Percentiles rank a stretch among this genome's conserved stretches.
Evolutionary conservation across 2,113 vertebrate species (phyloP).

Genomic region (Dicentrarchus labrax): DNA sequence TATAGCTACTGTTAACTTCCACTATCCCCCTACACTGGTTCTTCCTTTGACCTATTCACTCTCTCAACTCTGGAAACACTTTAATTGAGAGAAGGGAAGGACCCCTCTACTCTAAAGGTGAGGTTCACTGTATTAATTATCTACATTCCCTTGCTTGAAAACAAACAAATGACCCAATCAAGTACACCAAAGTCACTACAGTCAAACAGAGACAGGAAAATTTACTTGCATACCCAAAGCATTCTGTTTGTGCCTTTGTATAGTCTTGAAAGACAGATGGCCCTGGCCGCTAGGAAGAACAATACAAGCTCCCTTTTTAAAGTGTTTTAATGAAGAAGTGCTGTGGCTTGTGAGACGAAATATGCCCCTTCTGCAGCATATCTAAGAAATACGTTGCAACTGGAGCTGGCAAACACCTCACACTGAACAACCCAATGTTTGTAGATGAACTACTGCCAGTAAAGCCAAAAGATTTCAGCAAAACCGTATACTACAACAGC

Average conservation of each 20-base stretch:
- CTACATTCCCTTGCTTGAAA: background rate
- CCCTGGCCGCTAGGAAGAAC: background rate
- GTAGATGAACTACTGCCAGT: background rate
- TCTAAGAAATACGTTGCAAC: conserved; percentile 1
- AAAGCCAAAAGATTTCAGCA: background rate
- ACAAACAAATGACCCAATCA: conserved; percentile 24
- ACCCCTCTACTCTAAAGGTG: background rate
- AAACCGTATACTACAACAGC: background rate
- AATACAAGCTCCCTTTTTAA: background rate
- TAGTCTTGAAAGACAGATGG: conserved; percentile 15
- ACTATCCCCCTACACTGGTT: background rate
- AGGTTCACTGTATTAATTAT: background rate
- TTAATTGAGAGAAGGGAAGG: background rate
- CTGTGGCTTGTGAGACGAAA: background rate
- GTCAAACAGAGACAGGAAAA: conserved; percentile 8
- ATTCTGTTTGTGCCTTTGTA: conserved; percentile 7
- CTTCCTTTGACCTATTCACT: background rate
- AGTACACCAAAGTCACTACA: background rate
- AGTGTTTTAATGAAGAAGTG: conserved; percentile 8
- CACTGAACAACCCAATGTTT: background rate
- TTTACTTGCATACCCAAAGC: background rate
- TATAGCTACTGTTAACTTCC: background rate
- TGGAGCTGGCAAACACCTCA: background rate
- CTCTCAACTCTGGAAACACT: background rate
- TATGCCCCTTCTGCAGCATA: background rate